A percentile compares a stretch with the other conserved stretches of the same genome.
Evolutionary conservation across 2,888 invertebrate species (phyloP).

Genomic region (Eupithecia subfuscata): DNA sequence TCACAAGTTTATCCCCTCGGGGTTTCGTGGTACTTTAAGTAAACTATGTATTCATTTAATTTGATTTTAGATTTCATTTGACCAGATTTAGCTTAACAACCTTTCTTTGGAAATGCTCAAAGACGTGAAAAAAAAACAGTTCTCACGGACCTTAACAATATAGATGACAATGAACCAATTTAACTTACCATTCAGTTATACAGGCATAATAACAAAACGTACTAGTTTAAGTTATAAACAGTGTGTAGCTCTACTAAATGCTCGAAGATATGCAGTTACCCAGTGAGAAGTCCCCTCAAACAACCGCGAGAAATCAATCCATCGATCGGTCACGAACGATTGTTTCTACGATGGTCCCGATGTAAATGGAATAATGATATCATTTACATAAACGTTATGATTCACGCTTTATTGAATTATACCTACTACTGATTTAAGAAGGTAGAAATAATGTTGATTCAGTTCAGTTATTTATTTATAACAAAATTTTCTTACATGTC

Average conservation of each 20-base stretch:
- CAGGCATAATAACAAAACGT: not conserved
- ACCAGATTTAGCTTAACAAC: too few relatives aligned
- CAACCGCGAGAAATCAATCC: conserved; percentile 11
- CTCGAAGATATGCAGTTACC: not conserved
- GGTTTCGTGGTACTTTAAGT: too few relatives aligned
- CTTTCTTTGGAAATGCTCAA: too few relatives aligned
- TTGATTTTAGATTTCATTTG: too few relatives aligned
- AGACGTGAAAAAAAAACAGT: too few relatives aligned
- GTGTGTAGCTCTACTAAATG: not conserved
- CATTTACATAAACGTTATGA: conserved; percentile 12
- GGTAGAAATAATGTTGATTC: too few relatives aligned
- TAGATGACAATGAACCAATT: too few relatives aligned
- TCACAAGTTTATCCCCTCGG: too few relatives aligned
- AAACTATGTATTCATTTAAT: too few relatives aligned
- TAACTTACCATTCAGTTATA: not conserved
- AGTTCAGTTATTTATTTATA: too few relatives aligned
- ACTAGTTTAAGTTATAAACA: not conserved
- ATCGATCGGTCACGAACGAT: conserved; percentile 18
- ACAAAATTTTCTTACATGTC: too few relatives aligned
- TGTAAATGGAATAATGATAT: conserved; percentile 18
- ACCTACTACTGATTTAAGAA: not conserved
- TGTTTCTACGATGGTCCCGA: conserved; percentile 6
- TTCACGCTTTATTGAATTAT: conserved; percentile 8
- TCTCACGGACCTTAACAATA: too few relatives aligned
- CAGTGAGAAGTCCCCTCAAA: not conserved